Evolutionary conservation across 1,140 invertebrate species (phyloP), one percentile per base, ranked within the genome.

Genomic region (Musca vetustissima): DNA sequence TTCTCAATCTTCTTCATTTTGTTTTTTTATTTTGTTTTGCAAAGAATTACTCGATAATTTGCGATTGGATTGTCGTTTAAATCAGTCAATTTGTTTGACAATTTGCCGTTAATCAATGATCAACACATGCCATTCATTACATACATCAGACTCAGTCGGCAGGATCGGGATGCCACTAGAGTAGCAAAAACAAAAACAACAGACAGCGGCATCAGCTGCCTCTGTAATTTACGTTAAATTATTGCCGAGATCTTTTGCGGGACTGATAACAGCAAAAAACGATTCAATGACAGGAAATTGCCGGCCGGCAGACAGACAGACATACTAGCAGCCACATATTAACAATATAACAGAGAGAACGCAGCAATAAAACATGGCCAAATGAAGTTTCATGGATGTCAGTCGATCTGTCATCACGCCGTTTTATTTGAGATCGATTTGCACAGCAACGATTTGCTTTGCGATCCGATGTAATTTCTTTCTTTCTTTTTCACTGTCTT

Each of bases 41-140:
- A 32, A 32, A 3, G 28, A 32, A 32, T 32, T 32, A 32, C 36
- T 13, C 11, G 36, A 13, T 57, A 57, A 25, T 57, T 57, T 57
- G 8, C n/a, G 25, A 57, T 57, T 57, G 25, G 25, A 25, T 57
- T 57, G 28, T 36, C 17, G 21, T 61, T 61, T 32, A 61, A 61
- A 61, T 61, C 59, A 52, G 68, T 69, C 68, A 69, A 69, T 69
- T 66, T 64, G 49, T 36, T 69, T 69, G 68, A 69, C 68, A 69
- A 61, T 53, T 69, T 52, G 68, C 61, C 68, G 61, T 69, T 65
- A 61, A 69, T 69, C 68, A 69, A 69, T 69, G 64, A 64, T 55
- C 68, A 69, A 32, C 68, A 64, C 14, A 61, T 61, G 9, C 57
- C 57, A 61, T 21, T 24, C 53, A 15, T 65, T 50, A 66, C 61